Conservation (phyloP, 1,140 invertebrate species). For the Diorhabda carinulata region DNA sequence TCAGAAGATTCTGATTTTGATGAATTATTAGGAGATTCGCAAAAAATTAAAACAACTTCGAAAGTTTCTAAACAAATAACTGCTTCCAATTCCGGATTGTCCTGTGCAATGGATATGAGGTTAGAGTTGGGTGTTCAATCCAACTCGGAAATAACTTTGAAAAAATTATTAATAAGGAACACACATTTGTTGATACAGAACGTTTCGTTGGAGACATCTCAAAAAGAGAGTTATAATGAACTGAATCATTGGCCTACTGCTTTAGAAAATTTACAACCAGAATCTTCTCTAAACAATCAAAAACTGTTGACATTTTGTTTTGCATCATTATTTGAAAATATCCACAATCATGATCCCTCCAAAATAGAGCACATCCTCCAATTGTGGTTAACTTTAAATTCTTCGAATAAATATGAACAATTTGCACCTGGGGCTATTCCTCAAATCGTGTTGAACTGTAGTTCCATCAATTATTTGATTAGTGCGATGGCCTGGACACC, state of each 20-base stretch:
- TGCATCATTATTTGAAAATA: conserved; percentile 63
- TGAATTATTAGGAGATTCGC: conserved; percentile 64
- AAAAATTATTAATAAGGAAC: conserved; percentile 60
- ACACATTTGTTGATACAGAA: conserved; percentile 57
- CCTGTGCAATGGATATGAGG: conserved; percentile 71
- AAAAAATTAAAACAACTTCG: conserved; percentile 44
- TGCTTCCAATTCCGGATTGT: conserved; percentile 48
- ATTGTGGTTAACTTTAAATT: conserved; percentile 79
- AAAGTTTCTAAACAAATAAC: conserved; percentile 3
- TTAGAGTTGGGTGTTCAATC: conserved; percentile 71
- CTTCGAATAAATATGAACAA: conserved; percentile 49
- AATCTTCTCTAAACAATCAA: conserved; percentile 37
- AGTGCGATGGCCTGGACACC: conserved; percentile 63
- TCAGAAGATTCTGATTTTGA: conserved; percentile 71
- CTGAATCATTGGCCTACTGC: conserved; percentile 49
- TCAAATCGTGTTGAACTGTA: conserved; percentile 64
- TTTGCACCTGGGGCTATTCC: conserved; percentile 62
- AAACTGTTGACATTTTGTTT: conserved; percentile 68
- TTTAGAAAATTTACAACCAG: conserved; percentile 42
- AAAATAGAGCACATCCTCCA: conserved; percentile 77
- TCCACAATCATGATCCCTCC: conserved; percentile 50
- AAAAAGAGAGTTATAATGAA: conserved; percentile 41
- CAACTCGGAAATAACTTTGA: conserved; percentile 66
- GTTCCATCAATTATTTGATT: conserved; percentile 68
- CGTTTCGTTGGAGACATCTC: conserved; percentile 40